Evolutionary conservation across 1,140 invertebrate species (phyloP).

Genomic region (Bombus turneri): DNA sequence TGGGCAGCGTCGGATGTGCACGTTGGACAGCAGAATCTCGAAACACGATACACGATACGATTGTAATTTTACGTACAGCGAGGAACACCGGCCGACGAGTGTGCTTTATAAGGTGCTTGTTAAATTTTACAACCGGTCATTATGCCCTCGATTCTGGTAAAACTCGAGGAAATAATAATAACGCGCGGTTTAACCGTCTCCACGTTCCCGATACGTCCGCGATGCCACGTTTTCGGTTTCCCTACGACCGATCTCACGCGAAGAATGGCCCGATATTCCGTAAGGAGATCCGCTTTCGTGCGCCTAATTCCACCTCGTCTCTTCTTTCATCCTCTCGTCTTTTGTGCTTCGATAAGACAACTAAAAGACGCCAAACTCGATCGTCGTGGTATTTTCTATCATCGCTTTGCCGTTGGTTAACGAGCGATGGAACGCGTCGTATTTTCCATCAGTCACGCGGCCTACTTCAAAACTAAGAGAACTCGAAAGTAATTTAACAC

Average conservation of each 20-base stretch:
- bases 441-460: too few species aligned
- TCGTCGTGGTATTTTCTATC: too few species aligned
- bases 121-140: slow-evolving; percentile 57
- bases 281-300: background rate
- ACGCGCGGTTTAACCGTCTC: slow-evolving; percentile 1
- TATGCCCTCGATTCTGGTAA: slow-evolving; percentile 39
- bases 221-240: background rate
- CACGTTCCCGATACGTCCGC: background rate
- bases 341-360: background rate
- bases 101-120: slow-evolving; percentile 55
- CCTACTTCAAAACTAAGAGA: too few species aligned
- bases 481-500: too few species aligned
- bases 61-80: slow-evolving; percentile 21
- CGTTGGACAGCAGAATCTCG: background rate
- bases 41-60: slow-evolving; percentile 25
- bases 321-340: background rate
- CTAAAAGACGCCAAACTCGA: background rate
- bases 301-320: background rate
- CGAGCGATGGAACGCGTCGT: too few species aligned
- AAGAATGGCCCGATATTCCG: background rate
- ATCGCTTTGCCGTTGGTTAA: too few species aligned
- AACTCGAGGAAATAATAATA: slow-evolving; percentile 48
- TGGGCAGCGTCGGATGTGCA: too few species aligned
- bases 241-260: background rate
- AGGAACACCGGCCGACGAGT: slow-evolving; percentile 4